A percentile compares a stretch with the other conserved stretches of the same genome.
These are phyloP conservation scores for Enteromius fasciolatus DNA, from an alignment of 2,797 vertebrate species.

Conservation along the genomic window DNA sequence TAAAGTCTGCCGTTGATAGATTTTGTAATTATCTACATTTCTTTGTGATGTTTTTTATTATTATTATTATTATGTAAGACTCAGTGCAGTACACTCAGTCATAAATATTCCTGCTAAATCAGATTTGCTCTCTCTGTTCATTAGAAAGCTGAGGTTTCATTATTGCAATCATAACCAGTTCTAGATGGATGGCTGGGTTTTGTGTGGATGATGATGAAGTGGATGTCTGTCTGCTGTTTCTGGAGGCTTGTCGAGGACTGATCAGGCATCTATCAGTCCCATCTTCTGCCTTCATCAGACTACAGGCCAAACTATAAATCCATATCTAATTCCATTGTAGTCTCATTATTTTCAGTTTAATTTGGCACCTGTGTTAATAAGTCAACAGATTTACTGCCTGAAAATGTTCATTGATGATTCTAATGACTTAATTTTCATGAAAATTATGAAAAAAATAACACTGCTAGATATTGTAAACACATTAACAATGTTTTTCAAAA, in stretches of 20 bases:
- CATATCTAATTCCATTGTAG: too few species aligned
- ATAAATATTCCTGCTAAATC: background rate
- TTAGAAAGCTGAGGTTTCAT: background rate
- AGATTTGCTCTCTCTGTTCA: background rate
- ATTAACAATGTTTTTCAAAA: background rate
- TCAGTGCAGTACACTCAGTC: background rate
- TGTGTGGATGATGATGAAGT: background rate
- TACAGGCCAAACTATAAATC: background rate
- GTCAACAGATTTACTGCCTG: background rate
- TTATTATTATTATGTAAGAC: background rate
- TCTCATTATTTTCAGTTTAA: background rate
- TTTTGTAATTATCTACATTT: background rate
- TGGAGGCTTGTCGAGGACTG: background rate
- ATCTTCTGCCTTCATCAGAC: background rate
- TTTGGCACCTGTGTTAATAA: background rate
- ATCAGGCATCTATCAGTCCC: background rate
- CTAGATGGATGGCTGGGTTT: background rate
- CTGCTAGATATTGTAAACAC: background rate
- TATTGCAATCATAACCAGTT: background rate
- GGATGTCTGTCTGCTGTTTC: background rate
- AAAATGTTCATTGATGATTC: background rate
- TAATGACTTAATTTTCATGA: background rate
- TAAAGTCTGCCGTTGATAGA: background rate
- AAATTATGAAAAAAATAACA: background rate
- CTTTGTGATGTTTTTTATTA: background rate